Evolutionary conservation across 1,140 invertebrate genomes (phyloP).

Genomic region (Bemisia tabaci): DNA sequence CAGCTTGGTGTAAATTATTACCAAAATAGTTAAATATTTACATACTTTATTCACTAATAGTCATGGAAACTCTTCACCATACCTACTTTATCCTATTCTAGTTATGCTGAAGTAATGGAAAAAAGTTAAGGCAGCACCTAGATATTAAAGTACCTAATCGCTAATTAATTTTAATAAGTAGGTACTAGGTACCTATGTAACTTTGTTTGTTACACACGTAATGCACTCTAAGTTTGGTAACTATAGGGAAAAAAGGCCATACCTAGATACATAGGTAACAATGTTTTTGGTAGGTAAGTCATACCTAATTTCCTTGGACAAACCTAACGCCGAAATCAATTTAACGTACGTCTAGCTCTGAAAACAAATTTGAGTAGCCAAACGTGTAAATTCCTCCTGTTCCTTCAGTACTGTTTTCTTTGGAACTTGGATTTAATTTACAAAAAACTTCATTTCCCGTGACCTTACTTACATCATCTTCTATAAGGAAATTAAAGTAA

Average conservation of each 20-base stretch:
- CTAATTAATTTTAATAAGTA: background rate
- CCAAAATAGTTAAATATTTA: background rate
- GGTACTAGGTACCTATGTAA: background rate
- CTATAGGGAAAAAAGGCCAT: background rate
- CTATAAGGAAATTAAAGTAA: background rate
- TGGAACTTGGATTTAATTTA: background rate
- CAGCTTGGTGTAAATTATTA: background rate
- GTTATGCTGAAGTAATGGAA: no score
- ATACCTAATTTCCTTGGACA: background rate
- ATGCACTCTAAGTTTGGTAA: background rate
- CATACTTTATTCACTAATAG: no score
- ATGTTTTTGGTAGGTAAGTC: background rate
- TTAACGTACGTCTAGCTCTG: background rate
- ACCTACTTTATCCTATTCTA: no score
- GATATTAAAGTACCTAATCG: background rate
- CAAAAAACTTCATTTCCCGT: background rate
- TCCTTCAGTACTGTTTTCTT: background rate
- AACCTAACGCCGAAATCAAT: background rate
- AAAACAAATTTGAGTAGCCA: background rate
- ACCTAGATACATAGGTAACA: background rate
- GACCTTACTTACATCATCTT: background rate
- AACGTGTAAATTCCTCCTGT: background rate
- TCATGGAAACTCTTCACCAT: no score
- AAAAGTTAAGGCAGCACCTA: background rate
- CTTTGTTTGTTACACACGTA: background rate